These are phyloP conservation scores for Myoxocephalus aenaeus DNA, from an alignment of 2,797 vertebrate genomes.

Conservation along the genomic window DNA sequence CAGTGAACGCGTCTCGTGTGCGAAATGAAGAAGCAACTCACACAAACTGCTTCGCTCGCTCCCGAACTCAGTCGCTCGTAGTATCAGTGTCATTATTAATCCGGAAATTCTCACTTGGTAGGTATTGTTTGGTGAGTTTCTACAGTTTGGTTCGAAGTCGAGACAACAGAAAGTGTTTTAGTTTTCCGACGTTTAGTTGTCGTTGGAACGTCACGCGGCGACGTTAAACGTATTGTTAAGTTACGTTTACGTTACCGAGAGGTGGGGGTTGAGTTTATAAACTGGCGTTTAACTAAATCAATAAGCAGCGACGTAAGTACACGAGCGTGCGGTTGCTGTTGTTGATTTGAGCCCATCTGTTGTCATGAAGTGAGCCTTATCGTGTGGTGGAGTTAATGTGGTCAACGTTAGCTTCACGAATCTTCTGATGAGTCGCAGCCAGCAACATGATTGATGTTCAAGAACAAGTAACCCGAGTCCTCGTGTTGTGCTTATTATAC, in stretches of 20 bases:
- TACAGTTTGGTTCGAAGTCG: conserved; percentile 47
- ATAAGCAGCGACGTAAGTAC: not conserved
- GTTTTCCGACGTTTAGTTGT: conserved; percentile 26
- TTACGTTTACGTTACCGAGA: not conserved
- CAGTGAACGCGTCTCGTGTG: not conserved
- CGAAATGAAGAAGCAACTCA: conserved; percentile 52
- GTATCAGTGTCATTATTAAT: conserved; percentile 55
- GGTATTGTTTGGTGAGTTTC: conserved; percentile 79
- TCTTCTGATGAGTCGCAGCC: not conserved
- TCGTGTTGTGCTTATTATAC: conserved; percentile 52
- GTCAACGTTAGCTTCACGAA: not conserved
- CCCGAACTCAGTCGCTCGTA: not conserved
- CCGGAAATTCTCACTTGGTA: conserved; percentile 70
- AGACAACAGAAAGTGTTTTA: conserved; percentile 19
- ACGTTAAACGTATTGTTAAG: conserved; percentile 26
- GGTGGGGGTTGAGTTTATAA: not conserved
- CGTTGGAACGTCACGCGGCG: not conserved
- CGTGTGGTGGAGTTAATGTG: not conserved
- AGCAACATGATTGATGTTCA: not conserved
- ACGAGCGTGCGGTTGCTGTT: not conserved
- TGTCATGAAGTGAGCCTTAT: conserved; percentile 5
- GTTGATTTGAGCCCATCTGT: not conserved
- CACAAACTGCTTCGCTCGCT: conserved; percentile 12
- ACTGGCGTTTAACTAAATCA: conserved; percentile 8
- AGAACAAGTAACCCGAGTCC: not conserved